These are phyloP conservation scores for Lytechinus variegatus DNA, from an alignment of 35 echinoderm and acorn worm genomes.

Conservation along the genomic window DNA sequence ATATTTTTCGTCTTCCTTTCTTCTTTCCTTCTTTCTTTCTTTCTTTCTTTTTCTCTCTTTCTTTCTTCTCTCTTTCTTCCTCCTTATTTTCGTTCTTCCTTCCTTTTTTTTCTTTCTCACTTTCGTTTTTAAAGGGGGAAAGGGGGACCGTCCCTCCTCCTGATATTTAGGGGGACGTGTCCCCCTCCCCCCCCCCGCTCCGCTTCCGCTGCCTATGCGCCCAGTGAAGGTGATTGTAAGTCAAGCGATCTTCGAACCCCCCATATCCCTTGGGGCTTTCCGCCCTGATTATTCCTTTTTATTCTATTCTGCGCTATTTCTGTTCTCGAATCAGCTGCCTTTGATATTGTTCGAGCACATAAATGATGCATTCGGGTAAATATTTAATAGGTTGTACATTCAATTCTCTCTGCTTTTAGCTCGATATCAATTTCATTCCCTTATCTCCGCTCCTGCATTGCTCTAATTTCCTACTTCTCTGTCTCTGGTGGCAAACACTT, in stretches of 20 bases:
- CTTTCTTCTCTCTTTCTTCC: too few relatives aligned
- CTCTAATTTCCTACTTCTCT: background rate
- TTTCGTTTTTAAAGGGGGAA: too few relatives aligned
- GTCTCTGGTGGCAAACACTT: background rate
- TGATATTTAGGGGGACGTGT: too few relatives aligned
- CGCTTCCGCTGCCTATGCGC: too few relatives aligned
- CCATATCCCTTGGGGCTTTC: background rate
- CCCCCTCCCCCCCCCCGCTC: too few relatives aligned
- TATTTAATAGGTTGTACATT: background rate
- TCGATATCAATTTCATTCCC: background rate
- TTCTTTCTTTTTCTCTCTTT: too few relatives aligned
- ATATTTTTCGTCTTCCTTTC: too few relatives aligned
- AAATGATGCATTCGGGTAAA: background rate
- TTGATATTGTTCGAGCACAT: background rate
- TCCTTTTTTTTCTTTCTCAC: too few relatives aligned
- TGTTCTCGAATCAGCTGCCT: background rate
- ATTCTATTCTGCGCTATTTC: background rate
- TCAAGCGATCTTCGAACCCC: background rate
- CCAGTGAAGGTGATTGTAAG: background rate
- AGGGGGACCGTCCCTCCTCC: too few relatives aligned
- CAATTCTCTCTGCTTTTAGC: background rate
- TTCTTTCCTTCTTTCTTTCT: too few relatives aligned
- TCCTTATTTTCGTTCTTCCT: too few relatives aligned
- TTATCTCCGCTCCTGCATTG: background rate
- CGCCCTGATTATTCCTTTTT: background rate